Evolutionary conservation across 2,113 vertebrate species (phyloP), one percentile per base, ranked within the genome.

Genomic region (Marmota flaviventris): DNA sequence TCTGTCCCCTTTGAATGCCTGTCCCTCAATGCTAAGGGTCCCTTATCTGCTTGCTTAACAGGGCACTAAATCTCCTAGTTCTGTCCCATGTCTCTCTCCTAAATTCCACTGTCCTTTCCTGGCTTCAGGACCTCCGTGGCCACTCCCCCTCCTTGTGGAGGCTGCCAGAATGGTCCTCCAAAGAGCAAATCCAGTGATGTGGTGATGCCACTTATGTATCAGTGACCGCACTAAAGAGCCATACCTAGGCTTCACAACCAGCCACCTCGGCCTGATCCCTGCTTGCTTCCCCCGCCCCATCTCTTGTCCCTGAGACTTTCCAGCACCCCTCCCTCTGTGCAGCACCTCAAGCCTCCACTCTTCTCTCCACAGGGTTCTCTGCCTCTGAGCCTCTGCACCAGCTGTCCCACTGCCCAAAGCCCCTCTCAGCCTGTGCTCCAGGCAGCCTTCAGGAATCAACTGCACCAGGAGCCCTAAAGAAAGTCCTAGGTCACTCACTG

Each of bases 201-300:
- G 34, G 65, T 34, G 32, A 14, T 2, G 0, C 6, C 53, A 3
- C 22, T 11, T 16, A 27, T 1, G 9, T 67, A 11, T 51, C 20
- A 51, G 83, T 0, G 27, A 61, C 63, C 12, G 3, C 7, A 0
- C 84, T 11, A 32, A 53, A 65, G 32, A 48, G 37, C 18, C 24
- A 22, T 69, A 0, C 58, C 24, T 18, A 14, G 29, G 2, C 58
- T 51, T n/a, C 13, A 27, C 13, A 17, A 45, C 34, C 7, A 1
- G 3, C 39, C 1, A 17, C 22, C 24, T 34, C 10, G 1, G 4
- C 29, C 25, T 34, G 61, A 4, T 70, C 82, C 39, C 27, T 17
- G 13, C 34, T 16, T 11, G 4, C 29, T 63, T n/a, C 61, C 42
- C 22, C 29, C 20, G n/a, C 10, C 25, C 4, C 9, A 0, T 5